A percentile compares a stretch with the other conserved stretches of the same genome.
phyloP scores from a whole-genome alignment of 2,888 invertebrate genomes.

The Pteria penguin region DNA sequence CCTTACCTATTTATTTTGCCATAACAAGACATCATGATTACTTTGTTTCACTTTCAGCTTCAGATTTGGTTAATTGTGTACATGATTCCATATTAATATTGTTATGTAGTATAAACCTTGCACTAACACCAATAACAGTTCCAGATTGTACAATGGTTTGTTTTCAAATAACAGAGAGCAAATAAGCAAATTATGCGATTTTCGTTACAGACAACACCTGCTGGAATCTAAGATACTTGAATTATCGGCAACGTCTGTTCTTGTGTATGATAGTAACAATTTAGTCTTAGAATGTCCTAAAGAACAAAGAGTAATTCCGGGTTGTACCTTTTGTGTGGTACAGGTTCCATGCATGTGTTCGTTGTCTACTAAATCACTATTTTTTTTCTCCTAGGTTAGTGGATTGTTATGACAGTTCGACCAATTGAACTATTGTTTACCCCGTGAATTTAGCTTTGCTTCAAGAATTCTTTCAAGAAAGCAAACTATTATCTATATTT shows the following conservation, averaged over 20 bases:
- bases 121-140: conserved; percentile 1
- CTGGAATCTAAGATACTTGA: not conserved
- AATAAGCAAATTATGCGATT: not conserved
- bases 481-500: not conserved
- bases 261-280: not conserved
- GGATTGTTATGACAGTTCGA: not conserved
- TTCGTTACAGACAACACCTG: not conserved
- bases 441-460: not conserved
- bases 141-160: not conserved
- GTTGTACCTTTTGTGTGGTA: not conserved
- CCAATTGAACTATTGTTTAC: fast-evolving
- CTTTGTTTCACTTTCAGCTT: not conserved
- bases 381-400: not conserved
- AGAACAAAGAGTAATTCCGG: not conserved
- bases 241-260: not conserved
- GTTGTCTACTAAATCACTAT: not conserved
- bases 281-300: not conserved
- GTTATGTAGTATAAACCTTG: not conserved
- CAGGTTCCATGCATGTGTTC: not conserved
- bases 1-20: conserved; percentile 2
- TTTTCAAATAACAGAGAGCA: not conserved
- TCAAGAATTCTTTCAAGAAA: not conserved
- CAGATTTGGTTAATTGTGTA: conserved; percentile 20
- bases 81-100: conserved; percentile 6
- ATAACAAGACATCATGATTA: conserved; percentile 8